These are phyloP conservation scores for Acanthacorydalis orientalis DNA, from an alignment of 2,888 invertebrate species.

Conservation along the genomic window DNA sequence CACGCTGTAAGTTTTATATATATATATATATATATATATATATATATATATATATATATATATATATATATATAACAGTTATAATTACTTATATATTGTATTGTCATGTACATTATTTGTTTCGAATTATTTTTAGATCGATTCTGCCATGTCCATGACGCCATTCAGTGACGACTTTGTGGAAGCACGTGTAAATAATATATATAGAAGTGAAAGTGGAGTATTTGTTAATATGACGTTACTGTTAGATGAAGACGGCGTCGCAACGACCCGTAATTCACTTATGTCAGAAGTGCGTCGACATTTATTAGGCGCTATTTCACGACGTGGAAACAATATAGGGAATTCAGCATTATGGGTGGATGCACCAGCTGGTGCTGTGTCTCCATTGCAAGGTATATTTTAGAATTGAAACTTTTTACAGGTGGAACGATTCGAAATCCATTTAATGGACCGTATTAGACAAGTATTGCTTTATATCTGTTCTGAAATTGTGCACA, in stretches of 20 bases:
- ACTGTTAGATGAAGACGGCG: slow-evolving; percentile 52
- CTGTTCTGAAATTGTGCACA: too few species aligned
- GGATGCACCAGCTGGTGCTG: slow-evolving; percentile 62
- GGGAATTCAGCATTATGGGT: slow-evolving; percentile 77
- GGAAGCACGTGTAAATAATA: slow-evolving; percentile 60
- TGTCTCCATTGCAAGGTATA: slow-evolving; percentile 53
- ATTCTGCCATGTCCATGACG: slow-evolving; percentile 85
- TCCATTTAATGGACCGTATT: too few species aligned
- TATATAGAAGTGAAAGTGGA: slow-evolving; percentile 52
- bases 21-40: not conserved
- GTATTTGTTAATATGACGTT: slow-evolving; percentile 77
- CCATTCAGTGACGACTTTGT: slow-evolving; percentile 78
- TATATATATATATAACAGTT: too few species aligned
- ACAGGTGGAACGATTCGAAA: too few species aligned
- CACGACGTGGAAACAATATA: slow-evolving; percentile 70
- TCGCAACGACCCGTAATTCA: slow-evolving; percentile 47
- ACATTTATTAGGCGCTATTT: slow-evolving; percentile 68
- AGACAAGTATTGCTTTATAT: too few species aligned
- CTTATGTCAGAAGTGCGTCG: slow-evolving; percentile 65
- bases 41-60: too few species aligned
- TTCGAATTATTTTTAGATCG: slow-evolving; percentile 39
- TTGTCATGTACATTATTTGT: too few species aligned
- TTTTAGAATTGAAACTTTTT: too few species aligned
- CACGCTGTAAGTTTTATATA: slow-evolving; percentile 51
- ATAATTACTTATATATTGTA: too few species aligned